Evolutionary conservation across 2,888 invertebrate genomes (phyloP), one percentile per base, ranked within the genome.

Genomic region (Dryomyza anilis): DNA sequence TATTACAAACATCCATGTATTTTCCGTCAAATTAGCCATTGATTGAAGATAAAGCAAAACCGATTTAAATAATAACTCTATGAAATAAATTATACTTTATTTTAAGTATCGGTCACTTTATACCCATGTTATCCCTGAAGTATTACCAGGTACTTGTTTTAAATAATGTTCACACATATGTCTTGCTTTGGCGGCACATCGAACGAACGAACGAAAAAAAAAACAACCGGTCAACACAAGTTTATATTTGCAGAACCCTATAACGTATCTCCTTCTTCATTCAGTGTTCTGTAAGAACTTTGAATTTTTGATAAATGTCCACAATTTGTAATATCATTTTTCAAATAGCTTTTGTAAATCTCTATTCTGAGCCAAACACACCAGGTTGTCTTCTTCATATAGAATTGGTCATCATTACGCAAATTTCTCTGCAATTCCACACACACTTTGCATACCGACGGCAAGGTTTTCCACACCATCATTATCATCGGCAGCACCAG

Each of bases 281-380:
- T 2, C 2, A 14, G 46, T 23, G 1, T n/a, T 3, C n/a, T 43
- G 19, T n/a, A 50, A 50, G 23, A 25, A 14, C 23, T 27, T 55
- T 19, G 30, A 79, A 80, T 39, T 61, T 81, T 80, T 81, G 82
- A 81, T 78, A 81, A 81, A 81, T 82, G 76, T 74, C 70, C 71
- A 72, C 76, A 79, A 81, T 81, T 81, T 81, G 81, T 81, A 82
- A 81, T 78, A 78, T 74, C 75, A 81, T 81, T 82, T 81, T 78
- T 81, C 80, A 79, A 76, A 74, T 73, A 63, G 46, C 65, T 67
- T 64, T 65, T 68, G 67, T 65, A 69, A 68, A 70, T 68, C 67
- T 62, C 36, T 43, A 45, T 46, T 23, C 56, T 63, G 25, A 39
- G 45, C 12, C 8, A 30, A 33, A 25, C 39, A 8, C n/a, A 43